Evolutionary conservation across 2,113 vertebrate genomes (phyloP).

Genomic region (Daboia siamensis): DNA sequence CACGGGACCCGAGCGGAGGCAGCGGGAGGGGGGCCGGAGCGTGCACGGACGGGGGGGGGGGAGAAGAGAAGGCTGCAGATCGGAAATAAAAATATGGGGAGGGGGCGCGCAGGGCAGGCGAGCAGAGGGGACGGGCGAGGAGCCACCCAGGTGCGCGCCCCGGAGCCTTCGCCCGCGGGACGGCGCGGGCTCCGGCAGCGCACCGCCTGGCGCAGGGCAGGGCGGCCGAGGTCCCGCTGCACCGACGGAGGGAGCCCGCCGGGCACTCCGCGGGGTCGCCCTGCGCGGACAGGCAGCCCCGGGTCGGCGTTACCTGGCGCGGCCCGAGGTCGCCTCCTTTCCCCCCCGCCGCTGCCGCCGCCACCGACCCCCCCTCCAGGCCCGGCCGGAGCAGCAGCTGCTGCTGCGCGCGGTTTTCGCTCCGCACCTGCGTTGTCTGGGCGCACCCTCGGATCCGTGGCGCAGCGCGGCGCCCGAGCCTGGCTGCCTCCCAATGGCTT

Average conservation of each 20-base stretch:
- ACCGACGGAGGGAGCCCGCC: background rate
- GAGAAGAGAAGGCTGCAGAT: background rate
- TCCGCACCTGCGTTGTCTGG: conserved; percentile 20
- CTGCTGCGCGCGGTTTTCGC: background rate
- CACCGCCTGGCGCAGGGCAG: background rate
- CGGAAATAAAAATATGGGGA: background rate
- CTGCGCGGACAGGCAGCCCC: background rate
- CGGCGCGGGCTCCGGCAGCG: background rate
- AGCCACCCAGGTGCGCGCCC: background rate
- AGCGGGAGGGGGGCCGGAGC: background rate
- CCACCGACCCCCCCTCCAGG: background rate
- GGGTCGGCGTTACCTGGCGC: background rate
- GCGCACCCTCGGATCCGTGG: conserved; percentile 19
- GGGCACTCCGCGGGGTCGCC: too few relatives aligned
- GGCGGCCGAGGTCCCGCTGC: background rate
- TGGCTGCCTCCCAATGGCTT: background rate
- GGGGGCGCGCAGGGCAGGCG: background rate
- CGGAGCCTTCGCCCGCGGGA: background rate
- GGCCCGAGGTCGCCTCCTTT: background rate
- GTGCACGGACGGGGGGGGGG: background rate
- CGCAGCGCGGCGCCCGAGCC: conserved; percentile 1
- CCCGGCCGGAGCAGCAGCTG: background rate
- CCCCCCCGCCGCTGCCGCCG: background rate
- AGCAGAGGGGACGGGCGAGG: background rate
- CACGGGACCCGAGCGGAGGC: background rate